phyloP scores from a whole-genome alignment of 2,797 vertebrate genomes.

The Benthosema pterotum region DNA sequence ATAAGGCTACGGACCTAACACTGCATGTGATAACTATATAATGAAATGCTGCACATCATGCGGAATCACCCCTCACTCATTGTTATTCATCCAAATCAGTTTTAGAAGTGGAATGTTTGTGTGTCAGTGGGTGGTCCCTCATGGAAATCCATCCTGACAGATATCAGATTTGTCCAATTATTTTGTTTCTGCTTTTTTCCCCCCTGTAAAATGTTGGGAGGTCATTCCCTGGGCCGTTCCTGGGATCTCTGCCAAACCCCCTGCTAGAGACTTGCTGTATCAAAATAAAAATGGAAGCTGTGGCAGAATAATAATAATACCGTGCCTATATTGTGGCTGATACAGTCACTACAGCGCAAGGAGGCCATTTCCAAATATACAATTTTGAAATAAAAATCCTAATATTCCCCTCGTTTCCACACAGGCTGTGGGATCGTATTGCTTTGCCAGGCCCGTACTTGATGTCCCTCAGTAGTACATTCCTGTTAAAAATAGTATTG shows the following conservation, averaged over 20 bases:
- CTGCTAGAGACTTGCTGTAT: slow-evolving; percentile 28
- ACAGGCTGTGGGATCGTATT: slow-evolving; percentile 35
- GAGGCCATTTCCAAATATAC: slow-evolving; percentile 59
- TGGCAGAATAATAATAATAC: slow-evolving; percentile 40
- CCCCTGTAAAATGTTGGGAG: slow-evolving; percentile 39
- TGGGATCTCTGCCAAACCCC: slow-evolving; percentile 48
- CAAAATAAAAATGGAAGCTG: slow-evolving; percentile 8
- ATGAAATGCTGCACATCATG: too few relatives aligned
- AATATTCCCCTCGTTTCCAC: slow-evolving; percentile 49
- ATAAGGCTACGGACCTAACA: too few relatives aligned
- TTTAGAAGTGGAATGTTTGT: not conserved
- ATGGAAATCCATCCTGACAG: slow-evolving; percentile 35
- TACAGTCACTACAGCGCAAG: slow-evolving; percentile 18
- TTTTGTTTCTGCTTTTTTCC: slow-evolving; percentile 33
- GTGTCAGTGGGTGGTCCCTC: slow-evolving; percentile 4
- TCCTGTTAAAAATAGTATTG: slow-evolving; percentile 71
- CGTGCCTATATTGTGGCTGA: slow-evolving; percentile 48
- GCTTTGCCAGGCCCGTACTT: slow-evolving; percentile 33
- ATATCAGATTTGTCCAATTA: slow-evolving; percentile 41
- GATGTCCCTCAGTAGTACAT: not conserved
- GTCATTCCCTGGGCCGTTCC: slow-evolving; percentile 56
- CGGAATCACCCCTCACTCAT: too few relatives aligned
- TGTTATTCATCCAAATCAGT: too few relatives aligned
- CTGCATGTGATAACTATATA: too few relatives aligned
- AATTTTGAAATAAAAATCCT: too few relatives aligned